These are phyloP conservation scores for Merops nubicus DNA, from an alignment of 2,113 vertebrate species.

Conservation along the genomic window DNA sequence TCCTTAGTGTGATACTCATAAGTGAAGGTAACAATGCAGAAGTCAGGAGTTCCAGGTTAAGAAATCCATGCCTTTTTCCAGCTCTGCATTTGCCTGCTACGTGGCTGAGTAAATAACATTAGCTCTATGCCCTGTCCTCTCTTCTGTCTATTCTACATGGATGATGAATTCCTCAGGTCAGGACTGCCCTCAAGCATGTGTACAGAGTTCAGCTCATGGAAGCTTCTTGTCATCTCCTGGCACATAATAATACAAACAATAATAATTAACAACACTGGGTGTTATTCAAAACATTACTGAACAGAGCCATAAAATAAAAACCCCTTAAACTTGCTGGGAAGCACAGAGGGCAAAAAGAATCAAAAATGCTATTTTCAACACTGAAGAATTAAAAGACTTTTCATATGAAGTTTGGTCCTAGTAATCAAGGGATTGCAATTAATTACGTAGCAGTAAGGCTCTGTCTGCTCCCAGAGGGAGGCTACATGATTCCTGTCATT, in stretches of 20 bases:
- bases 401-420: neutral
- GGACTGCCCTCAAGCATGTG: neutral
- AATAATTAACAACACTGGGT: neutral
- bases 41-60: neutral
- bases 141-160: neutral
- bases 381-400: neutral
- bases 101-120: neutral
- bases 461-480: neutral
- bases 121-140: neutral
- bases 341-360: neutral
- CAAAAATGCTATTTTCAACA: neutral
- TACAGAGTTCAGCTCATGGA: neutral
- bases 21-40: neutral
- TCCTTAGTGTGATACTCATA: neutral
- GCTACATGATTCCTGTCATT: neutral
- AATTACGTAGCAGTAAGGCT: neutral
- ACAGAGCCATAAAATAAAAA: neutral
- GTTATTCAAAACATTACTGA: neutral
- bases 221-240: neutral
- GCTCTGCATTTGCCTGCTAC: neutral
- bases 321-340: neutral
- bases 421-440: neutral
- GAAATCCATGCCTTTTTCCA: neutral
- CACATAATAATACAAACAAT: neutral
- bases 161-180: neutral